A percentile compares a stretch with the other conserved stretches of the same genome.
phyloP scores from a whole-genome alignment of 2,113 vertebrate genomes.

The Xiphophorus maculatus region DNA sequence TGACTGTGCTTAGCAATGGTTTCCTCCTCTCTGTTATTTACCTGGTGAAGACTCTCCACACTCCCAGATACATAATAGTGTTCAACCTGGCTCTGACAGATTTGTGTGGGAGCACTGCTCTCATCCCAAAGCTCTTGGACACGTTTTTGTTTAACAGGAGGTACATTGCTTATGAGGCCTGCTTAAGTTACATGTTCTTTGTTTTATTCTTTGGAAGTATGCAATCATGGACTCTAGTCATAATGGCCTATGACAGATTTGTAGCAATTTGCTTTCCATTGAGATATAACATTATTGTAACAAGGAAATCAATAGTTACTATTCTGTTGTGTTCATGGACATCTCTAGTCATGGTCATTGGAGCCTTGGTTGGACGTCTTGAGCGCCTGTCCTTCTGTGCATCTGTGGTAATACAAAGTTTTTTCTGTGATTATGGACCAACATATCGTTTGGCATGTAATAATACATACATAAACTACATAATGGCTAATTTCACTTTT shows the following conservation, averaged over 20 bases:
- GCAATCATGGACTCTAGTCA: slow-evolving; percentile 66
- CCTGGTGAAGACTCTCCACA: slow-evolving; percentile 56
- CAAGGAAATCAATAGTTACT: slow-evolving; percentile 22
- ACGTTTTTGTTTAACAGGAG: slow-evolving; percentile 65
- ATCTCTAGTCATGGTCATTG: accelerated
- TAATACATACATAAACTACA: neutral
- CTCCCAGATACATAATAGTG: slow-evolving; percentile 69
- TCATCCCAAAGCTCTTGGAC: slow-evolving; percentile 67
- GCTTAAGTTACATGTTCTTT: slow-evolving; percentile 73
- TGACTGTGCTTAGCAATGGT: slow-evolving; percentile 57
- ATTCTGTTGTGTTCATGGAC: slow-evolving; percentile 47
- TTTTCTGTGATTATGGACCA: slow-evolving; percentile 72
- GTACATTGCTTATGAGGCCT: slow-evolving; percentile 59
- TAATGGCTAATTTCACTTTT: neutral
- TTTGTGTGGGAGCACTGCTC: slow-evolving; percentile 66
- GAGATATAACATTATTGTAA: slow-evolving; percentile 58
- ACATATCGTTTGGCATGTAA: slow-evolving; percentile 61
- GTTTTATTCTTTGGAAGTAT: slow-evolving; percentile 30
- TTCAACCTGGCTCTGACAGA: slow-evolving; percentile 67
- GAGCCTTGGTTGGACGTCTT: slow-evolving; percentile 21
- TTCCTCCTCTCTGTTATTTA: slow-evolving; percentile 55
- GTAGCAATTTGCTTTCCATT: slow-evolving; percentile 72
- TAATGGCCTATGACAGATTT: slow-evolving; percentile 71
- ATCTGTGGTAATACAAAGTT: slow-evolving; percentile 56
- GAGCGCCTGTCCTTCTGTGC: slow-evolving; percentile 71